Evolutionary conservation across 2,797 vertebrate species (phyloP), one percentile per base, ranked within the genome.

Genomic region (Apodemus agrarius): DNA sequence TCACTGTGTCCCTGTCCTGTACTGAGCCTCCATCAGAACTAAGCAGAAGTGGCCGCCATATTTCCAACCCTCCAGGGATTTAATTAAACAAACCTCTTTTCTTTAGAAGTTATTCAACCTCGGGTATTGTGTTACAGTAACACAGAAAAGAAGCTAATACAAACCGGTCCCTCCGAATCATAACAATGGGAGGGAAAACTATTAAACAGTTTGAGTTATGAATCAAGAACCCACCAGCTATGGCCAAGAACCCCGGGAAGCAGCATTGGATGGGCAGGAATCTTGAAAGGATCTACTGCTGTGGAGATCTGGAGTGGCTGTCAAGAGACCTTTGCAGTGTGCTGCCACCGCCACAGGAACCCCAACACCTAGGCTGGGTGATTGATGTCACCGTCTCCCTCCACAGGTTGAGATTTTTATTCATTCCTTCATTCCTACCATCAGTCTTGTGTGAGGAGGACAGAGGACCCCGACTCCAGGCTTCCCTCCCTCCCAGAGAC

Each of bases 381-480:
- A 52, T 78, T 81, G 63, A 46, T 24, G 49, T 84, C 40, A 43
- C 29, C 19, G 37, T 24, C 85, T 80, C 92, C 65, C 57, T 72
- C 92, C 75, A 49, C 57, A 81, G 31, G 54, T 21, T 87, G 52
- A 90, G 93, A 87, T 65, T 94, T 86, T 83, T 94, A 46, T 57
- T 89, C 83, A 43, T 76, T 61, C 95, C 80, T 79, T 95, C 80
- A 54, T 0, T 57, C 40, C n/a, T 40, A 65, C 24, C 89, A 37
- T 61, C 74, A 74, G 16, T 63, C 90, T 40, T 10, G 31, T 37
- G 40, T 91, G 52, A 78, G 26, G 40, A 37, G 59, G 9, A 37
- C n/a, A 65, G 83, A 69, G 89, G 22, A 52, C 37, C n/a, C 89
- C 46, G 17, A 7, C 54, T 80, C 21, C 49, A 14, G 26, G 26